Conservation (phyloP, 2,113 vertebrate genomes). For the Peromyscus leucopus region DNA sequence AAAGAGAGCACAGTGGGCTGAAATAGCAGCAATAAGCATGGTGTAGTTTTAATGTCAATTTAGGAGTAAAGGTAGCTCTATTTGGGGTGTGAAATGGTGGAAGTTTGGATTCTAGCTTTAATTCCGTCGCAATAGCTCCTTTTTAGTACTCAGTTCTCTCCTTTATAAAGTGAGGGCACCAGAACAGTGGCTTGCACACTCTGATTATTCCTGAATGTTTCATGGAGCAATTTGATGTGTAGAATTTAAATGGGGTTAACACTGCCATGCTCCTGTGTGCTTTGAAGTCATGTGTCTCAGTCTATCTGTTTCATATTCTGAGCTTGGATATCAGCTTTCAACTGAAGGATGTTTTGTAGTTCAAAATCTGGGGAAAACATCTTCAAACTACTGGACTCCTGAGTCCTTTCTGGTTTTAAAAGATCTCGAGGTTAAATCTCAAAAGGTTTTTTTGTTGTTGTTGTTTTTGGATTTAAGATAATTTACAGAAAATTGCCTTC, state of each 20-base stretch:
- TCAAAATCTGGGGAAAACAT: background rate
- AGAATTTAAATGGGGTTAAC: background rate
- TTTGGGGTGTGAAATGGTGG: background rate
- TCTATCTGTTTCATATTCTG: background rate
- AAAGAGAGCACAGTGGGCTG: background rate
- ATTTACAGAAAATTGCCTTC: background rate
- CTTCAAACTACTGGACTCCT: background rate
- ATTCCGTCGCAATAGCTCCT: background rate
- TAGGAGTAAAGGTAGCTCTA: background rate
- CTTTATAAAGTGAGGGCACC: background rate
- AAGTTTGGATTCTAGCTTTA: background rate
- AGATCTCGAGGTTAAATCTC: constrained; percentile 35
- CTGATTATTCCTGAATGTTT: background rate
- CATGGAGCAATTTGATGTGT: background rate
- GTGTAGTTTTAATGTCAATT: background rate
- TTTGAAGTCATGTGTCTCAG: background rate
- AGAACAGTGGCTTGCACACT: background rate
- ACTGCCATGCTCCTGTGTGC: background rate
- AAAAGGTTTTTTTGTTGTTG: constrained; percentile 13
- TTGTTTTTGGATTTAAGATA: background rate
- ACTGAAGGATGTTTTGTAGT: background rate
- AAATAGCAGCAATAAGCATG: background rate
- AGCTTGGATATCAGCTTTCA: background rate
- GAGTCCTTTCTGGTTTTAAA: constrained; percentile 29
- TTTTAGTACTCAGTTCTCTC: background rate